Base-by-base conservation (phyloP, 2,888 invertebrate species). In the Rosalia funebris region DNA sequence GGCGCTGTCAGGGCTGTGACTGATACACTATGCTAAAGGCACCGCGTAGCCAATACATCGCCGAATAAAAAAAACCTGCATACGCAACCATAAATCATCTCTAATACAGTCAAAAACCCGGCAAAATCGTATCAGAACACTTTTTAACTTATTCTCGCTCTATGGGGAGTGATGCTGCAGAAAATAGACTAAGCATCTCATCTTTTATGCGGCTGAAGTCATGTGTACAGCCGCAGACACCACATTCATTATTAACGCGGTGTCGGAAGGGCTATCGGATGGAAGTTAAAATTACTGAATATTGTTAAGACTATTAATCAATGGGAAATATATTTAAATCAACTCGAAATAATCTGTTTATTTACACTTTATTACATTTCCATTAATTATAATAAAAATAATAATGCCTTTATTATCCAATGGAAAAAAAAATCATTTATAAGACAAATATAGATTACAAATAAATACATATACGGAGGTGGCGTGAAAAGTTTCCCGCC, bases 21-120 rank as follows among this genome's bases (percentile, higher is more conserved):
- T 79, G 79, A 80, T 79, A 77, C 77, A 77, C 78, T 78, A 79
- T 79, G 79, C 78, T 78, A 79, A 79, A 75, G 77, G 77, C 70
- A 71, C 65, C 74, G 64, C 70, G 75, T 74, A 75, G 76, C 72
- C 71, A 73, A 74, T 65, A 71, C 68, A 71, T 69, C 71, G 68
- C 67, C 72, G 75, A 75, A 77, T 75, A 77, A 79, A 77, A 78
- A n/a, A 77, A 75, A 73, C 70, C 57, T 71, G 73, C 71, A 73
- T 74, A 68, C 62, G 67, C 63, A 56, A 72, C 71, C 78, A 80
- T 81, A 79, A 80, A 81, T 81, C 81, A 80, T 77, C 63, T 66
- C 72, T 79, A 80, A 80, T 78, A 73, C 79, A 79, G 79, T 79
- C 78, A 76, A 78, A 79, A 79, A 79, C 73, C 67, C 57, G 61